phyloP scores from a whole-genome alignment of 2,113 vertebrate species.

The Euleptes europaea region DNA sequence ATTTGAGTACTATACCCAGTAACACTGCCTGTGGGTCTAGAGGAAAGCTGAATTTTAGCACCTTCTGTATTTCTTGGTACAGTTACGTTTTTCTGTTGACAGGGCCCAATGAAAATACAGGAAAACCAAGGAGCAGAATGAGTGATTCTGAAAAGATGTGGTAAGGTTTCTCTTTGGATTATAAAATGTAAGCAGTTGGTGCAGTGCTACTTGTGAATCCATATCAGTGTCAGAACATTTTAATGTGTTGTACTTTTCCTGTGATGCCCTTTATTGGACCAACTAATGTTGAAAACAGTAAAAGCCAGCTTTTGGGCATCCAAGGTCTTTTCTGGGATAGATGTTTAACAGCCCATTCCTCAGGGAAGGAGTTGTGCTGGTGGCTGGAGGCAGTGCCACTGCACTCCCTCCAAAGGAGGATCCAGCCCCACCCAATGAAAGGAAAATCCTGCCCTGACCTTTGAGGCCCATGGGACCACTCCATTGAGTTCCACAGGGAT shows the following conservation, averaged over 20 bases:
- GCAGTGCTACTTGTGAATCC: background rate
- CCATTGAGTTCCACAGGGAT: too few relatives aligned
- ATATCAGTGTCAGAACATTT: background rate
- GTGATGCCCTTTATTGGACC: background rate
- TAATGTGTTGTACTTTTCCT: background rate
- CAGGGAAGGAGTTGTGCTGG: too few relatives aligned
- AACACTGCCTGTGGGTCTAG: too few relatives aligned
- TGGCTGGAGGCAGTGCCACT: too few relatives aligned
- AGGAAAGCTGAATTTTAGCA: too few relatives aligned
- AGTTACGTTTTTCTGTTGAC: conserved; percentile 2
- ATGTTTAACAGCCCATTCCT: too few relatives aligned
- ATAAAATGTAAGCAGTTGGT: background rate
- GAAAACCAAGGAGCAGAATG: conserved; percentile 59
- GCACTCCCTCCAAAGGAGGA: too few relatives aligned
- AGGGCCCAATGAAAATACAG: conserved; percentile 71
- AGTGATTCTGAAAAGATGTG: conserved; percentile 63
- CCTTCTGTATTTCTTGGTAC: too few relatives aligned
- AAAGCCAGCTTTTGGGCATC: background rate
- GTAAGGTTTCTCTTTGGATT: conserved; percentile 50
- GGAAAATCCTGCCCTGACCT: too few relatives aligned
- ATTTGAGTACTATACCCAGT: too few relatives aligned
- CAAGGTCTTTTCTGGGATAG: background rate
- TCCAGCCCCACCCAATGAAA: too few relatives aligned
- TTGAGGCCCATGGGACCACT: too few relatives aligned
- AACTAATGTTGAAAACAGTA: background rate